phyloP scores from a whole-genome alignment of 1,140 invertebrate species.

The Drosophila erecta region DNA sequence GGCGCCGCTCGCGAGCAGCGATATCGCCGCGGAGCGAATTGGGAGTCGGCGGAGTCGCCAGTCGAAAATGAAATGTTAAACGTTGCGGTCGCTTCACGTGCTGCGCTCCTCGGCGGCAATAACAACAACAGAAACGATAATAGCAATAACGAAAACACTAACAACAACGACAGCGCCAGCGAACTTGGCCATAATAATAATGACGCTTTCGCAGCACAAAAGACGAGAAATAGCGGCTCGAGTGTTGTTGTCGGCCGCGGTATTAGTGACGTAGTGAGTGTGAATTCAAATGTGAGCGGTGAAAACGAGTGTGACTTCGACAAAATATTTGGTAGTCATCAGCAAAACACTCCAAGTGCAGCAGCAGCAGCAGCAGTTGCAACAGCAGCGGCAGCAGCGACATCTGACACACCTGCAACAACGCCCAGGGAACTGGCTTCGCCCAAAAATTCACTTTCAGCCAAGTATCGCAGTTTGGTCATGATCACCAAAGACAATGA shows the following conservation, averaged over 20 bases:
- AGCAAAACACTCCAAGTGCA: conserved; percentile 3
- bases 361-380: conserved; percentile 1
- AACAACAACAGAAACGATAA: conserved; percentile 40
- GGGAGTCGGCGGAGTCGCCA: conserved; percentile 55
- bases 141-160: conserved; percentile 42
- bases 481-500: conserved; percentile 91
- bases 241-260: conserved; percentile 12
- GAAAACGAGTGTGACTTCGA: conserved; percentile 84
- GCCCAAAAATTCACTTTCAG: conserved; percentile 84
- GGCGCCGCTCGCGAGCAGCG: conserved; percentile 38
- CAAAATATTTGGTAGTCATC: conserved; percentile 67
- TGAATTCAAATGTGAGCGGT: conserved; percentile 76
- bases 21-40: conserved; percentile 11
- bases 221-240: conserved; percentile 49
- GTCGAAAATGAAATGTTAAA: conserved; percentile 84
- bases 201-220: conserved; percentile 78
- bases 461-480: conserved; percentile 93
- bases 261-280: conserved; percentile 71
- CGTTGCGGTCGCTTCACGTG: conserved; percentile 80
- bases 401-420: conserved; percentile 33
- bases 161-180: conserved; percentile 42
- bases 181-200: conserved; percentile 62
- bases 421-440: conserved; percentile 24
- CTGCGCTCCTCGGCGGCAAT: conserved; percentile 46
- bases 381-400: conserved; percentile 10